Conservation (phyloP, 1,140 invertebrate genomes). For the Drosophila ogumai region DNA sequence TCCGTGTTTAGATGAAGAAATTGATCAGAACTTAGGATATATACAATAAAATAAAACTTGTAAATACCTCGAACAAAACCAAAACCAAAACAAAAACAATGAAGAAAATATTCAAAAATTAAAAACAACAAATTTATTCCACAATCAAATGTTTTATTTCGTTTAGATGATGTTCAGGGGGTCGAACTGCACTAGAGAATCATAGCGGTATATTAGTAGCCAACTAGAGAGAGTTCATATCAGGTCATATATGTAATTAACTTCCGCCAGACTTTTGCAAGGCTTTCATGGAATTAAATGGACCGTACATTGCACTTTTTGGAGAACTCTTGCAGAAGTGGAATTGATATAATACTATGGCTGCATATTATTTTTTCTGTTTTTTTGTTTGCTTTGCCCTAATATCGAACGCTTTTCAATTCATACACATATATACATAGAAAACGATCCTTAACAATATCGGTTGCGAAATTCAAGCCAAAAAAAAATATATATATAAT, state of each 20-base stretch:
- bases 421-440: conserved; percentile 1
- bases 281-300: conserved; percentile 14
- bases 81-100: not conserved
- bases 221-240: conserved; percentile 5
- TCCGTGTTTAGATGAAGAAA: conserved; percentile 17
- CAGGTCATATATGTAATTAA: conserved; percentile 1
- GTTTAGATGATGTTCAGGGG: conserved; percentile 5
- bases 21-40: conserved; percentile 19
- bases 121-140: conserved; percentile 12
- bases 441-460: conserved; percentile 5
- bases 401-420: conserved; percentile 12
- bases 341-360: conserved; percentile 16
- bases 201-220: conserved; percentile 11
- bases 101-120: conserved; percentile 8
- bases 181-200: conserved; percentile 16
- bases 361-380: not conserved
- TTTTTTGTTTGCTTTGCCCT: not conserved
- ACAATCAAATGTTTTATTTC: conserved; percentile 18
- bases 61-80: conserved; percentile 14
- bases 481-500: too few species aligned
- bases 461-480: conserved; percentile 7
- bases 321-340: conserved; percentile 17
- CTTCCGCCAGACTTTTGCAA: conserved; percentile 18
- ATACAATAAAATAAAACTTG: conserved; percentile 22
- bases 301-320: conserved; percentile 9